These are phyloP conservation scores for Phyllostomus hastatus DNA, from an alignment of 2,113 vertebrate genomes.

Conservation along the genomic window DNA sequence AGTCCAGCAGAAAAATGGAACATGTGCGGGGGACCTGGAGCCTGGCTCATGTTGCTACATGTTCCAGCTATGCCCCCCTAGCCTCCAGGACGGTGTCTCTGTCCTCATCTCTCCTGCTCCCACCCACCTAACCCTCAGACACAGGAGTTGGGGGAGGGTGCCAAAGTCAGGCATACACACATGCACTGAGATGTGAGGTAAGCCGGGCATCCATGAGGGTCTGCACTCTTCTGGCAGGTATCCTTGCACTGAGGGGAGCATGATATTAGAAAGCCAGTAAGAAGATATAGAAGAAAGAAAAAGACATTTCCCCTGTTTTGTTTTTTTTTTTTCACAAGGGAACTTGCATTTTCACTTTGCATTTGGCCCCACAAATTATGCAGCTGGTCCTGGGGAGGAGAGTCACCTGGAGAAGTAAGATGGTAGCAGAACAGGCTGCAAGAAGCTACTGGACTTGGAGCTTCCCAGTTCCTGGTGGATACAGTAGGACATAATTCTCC, in stretches of 20 bases:
- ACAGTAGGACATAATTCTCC: neutral
- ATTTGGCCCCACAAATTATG: neutral
- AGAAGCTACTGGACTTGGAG: neutral
- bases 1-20: neutral
- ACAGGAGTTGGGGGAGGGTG: neutral
- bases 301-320: neutral
- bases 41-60: neutral
- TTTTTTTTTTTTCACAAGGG: neutral
- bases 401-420: neutral
- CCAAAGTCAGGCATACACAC: too few relatives aligned
- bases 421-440: neutral
- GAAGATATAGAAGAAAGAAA: neutral
- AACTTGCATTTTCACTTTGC: neutral
- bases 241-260: neutral
- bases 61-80: neutral
- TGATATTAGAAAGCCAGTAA: neutral
- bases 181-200: neutral
- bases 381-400: neutral
- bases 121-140: neutral
- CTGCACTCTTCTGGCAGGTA: neutral
- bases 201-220: fast-evolving
- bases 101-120: neutral
- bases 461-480: neutral
- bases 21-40: neutral
- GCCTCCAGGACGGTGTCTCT: neutral